Base-by-base conservation (phyloP, 2,797 vertebrate genomes). In the Pseudopleuronectes americanus region DNA sequence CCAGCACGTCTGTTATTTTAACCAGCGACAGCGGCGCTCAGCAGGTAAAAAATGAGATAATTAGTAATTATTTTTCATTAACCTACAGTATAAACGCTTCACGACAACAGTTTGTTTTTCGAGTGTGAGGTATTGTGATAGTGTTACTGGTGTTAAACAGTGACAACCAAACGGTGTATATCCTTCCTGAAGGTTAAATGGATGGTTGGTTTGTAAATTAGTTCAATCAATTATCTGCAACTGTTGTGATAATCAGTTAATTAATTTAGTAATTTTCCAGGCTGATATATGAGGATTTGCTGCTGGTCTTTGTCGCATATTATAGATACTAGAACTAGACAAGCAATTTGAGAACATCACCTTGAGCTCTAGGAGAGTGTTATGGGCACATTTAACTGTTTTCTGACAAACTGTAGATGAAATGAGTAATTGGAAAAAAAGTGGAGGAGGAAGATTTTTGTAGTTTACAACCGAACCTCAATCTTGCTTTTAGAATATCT, bases 41-140 rank as follows among this genome's bases (percentile, higher is more conserved):
- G 31, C 55, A 38, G 55, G 55, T 38, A 33, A 21, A 38, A 13
- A 57, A 21, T 8, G 19, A 22, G 31, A 57, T 57, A 4, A 57
- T 57, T 38, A 5, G 28, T 57, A 69, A 76, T 74, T 71, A 67
- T 67, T 55, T 58, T 47, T 54, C 22, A 67, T 75, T 72, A 76
- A 68, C 19, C 45, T 43, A 53, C 51, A 28, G 36, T 41, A 57
- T 65, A 26, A 64, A 72, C 1, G 65, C 41, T 68, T 49, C 24
- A 47, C 68, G 66, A 63, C 59, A 66, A 47, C 45, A 31, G 60
- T 59, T 73, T 57, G 48, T 17, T 66, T 66, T 64, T 63, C 26
- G 28, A 64, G 57, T 60, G 55, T 69, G 38, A 71, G 24, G 26
- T 9, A 17, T 36, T 48, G 19, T 56, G 47, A 17, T 61, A 38